Percentiles rank a stretch among this genome's conserved stretches.
phyloP scores from a whole-genome alignment of 2,888 invertebrate species.

The Tetranychus truncatus region DNA sequence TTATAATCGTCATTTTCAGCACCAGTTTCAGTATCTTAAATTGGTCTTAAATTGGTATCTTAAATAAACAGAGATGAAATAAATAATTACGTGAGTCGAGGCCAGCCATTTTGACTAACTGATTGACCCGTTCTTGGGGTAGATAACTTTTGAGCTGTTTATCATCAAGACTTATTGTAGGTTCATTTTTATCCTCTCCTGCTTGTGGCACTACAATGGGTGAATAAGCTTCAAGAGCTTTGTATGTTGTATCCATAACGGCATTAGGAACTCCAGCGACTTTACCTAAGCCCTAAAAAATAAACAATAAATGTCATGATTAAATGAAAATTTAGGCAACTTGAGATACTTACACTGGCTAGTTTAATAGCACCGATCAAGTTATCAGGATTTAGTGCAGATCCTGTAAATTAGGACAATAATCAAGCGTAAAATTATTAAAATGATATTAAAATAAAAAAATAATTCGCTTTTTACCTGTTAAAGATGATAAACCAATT shows the following conservation, averaged over 20 bases:
- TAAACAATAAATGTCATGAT: not conserved
- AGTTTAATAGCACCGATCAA: not conserved
- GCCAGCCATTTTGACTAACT: not conserved
- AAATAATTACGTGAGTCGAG: not conserved
- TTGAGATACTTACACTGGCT: not conserved
- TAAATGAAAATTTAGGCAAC: not conserved
- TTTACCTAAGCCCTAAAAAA: not conserved
- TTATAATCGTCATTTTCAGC: too few species aligned
- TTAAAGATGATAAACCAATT: not conserved
- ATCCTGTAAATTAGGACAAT: not conserved
- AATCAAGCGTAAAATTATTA: not conserved
- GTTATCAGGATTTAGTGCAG: not conserved
- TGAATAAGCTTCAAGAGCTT: not conserved
- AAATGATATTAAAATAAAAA: not conserved
- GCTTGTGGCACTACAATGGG: not conserved
- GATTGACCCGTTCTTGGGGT: not conserved
- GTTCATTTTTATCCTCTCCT: not conserved
- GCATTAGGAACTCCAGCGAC: not conserved
- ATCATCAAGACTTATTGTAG: not conserved
- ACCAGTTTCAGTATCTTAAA: not conserved
- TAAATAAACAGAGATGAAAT: not conserved
- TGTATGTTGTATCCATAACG: not conserved
- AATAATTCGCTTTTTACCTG: not conserved
- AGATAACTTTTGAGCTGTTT: not conserved
- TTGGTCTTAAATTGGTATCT: too few species aligned